These are phyloP conservation scores for Sebastes kiyomatsui DNA, from an alignment of 2,797 vertebrate genomes.

Conservation along the genomic window DNA sequence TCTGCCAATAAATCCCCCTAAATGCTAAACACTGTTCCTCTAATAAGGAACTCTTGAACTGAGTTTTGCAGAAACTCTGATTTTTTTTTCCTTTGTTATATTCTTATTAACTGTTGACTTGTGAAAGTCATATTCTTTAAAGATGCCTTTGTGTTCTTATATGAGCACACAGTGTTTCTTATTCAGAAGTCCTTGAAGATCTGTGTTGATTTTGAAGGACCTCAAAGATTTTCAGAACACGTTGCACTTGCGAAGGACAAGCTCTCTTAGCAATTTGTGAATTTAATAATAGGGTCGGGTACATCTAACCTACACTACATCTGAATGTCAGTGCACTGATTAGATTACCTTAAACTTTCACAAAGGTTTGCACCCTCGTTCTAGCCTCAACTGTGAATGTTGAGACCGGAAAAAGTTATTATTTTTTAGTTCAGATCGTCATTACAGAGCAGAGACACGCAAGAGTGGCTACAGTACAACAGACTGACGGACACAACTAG, in stretches of 20 bases:
- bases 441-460: not conserved
- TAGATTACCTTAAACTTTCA: constrained; percentile 29
- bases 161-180: not conserved
- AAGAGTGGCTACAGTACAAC: not conserved
- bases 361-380: constrained; percentile 5
- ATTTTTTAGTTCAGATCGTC: not conserved
- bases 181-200: constrained; percentile 4
- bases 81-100: no score
- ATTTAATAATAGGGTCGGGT: constrained; percentile 13
- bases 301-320: constrained; percentile 4
- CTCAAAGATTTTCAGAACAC: not conserved
- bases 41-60: no score
- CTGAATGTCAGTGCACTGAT: constrained; percentile 57
- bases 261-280: not conserved
- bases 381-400: constrained; percentile 6
- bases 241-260: constrained; percentile 10
- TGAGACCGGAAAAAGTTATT: not conserved
- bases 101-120: not conserved
- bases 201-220: not conserved
- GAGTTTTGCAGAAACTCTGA: no score
- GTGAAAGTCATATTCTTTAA: not conserved
- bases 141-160: constrained; percentile 2
- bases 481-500: not conserved
- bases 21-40: no score
- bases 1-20: no score